phyloP scores from a whole-genome alignment of 2,888 invertebrate genomes.

The Drosophila mulleri region DNA sequence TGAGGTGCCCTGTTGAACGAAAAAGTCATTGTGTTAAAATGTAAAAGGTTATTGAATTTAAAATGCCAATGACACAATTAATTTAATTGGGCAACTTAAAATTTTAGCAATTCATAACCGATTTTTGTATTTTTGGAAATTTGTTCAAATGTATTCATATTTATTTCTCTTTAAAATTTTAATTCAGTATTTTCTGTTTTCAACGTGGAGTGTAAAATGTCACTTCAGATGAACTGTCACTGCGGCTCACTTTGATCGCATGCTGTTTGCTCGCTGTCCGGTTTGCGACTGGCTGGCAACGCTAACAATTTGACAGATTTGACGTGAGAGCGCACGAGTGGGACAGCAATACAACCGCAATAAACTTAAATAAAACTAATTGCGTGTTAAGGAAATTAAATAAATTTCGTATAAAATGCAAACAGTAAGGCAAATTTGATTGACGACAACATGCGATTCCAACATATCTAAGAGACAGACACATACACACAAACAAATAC shows the following conservation, averaged over 20 bases:
- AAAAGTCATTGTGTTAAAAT: not conserved
- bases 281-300: constrained; percentile 60
- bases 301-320: constrained; percentile 69
- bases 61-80: not conserved
- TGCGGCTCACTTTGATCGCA: constrained; percentile 59
- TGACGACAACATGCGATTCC: constrained; percentile 76
- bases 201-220: not conserved
- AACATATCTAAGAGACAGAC: constrained; percentile 23
- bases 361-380: constrained; percentile 81
- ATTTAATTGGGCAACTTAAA: not conserved
- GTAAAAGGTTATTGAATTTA: not conserved
- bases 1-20: constrained; percentile 81
- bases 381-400: constrained; percentile 78
- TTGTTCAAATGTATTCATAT: not conserved
- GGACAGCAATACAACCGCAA: constrained; percentile 72
- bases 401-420: constrained; percentile 76
- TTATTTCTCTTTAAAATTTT: constrained; percentile 5
- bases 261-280: constrained; percentile 47
- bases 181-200: not conserved
- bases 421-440: constrained; percentile 79
- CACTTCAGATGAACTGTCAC: not conserved
- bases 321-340: constrained; percentile 31
- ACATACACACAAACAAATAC: constrained; percentile 25
- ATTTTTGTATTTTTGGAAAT: not conserved
- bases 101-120: not conserved